Evolutionary conservation across 2,797 vertebrate species (phyloP).

Genomic region (Hydrophis major): DNA sequence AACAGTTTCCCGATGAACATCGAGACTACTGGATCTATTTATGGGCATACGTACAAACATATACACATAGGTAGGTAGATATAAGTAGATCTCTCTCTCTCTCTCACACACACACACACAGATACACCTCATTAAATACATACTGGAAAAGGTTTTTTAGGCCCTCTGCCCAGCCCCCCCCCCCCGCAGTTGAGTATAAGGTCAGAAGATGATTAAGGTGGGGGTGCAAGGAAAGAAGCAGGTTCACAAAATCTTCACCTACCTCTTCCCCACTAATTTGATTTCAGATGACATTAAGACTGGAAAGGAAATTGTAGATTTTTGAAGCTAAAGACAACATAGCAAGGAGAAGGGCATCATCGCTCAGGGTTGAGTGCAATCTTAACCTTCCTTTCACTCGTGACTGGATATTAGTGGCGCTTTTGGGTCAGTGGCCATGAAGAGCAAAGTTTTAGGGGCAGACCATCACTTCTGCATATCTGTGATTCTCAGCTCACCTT

Average conservation of each 20-base stretch:
- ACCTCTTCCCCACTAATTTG: conserved; percentile 36
- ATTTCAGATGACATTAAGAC: conserved; percentile 56
- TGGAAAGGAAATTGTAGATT: conserved; percentile 39
- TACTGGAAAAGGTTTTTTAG: conserved; percentile 51
- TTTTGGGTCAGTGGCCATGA: conserved; percentile 50
- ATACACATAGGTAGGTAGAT: background rate
- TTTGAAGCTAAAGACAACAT: conserved; percentile 58
- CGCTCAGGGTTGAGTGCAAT: conserved; percentile 41
- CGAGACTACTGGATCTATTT: background rate
- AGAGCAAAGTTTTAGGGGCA: conserved; percentile 23
- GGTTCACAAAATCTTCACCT: conserved; percentile 42
- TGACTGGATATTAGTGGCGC: conserved; percentile 40
- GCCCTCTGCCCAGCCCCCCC: background rate
- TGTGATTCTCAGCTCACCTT: conserved; percentile 5
- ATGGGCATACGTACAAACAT: background rate
- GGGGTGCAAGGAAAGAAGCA: conserved; percentile 50
- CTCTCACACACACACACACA: conserved; percentile 52
- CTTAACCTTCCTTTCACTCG: conserved; percentile 45
- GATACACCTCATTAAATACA: conserved; percentile 3
- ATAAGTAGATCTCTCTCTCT: background rate
- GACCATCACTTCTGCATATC: conserved; percentile 13
- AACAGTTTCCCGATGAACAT: too few relatives aligned
- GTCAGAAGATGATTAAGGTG: conserved; percentile 58
- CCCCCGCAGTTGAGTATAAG: conserved; percentile 62
- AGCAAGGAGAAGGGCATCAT: conserved; percentile 60